Evolutionary conservation across 1,140 invertebrate species (phyloP).

Genomic region (Radopholus similis): DNA sequence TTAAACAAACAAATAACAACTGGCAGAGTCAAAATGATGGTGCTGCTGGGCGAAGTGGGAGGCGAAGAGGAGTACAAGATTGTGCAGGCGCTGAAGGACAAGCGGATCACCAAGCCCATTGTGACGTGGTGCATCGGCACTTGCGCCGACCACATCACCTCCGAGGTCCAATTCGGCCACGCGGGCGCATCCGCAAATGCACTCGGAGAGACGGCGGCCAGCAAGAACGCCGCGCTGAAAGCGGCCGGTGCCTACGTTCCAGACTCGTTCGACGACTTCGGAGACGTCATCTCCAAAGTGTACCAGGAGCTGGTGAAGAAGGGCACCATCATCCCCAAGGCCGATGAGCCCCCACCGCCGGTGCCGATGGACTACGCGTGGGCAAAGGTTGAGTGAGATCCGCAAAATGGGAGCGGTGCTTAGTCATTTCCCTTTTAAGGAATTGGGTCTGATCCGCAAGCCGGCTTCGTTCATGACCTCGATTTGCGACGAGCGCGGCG

Average conservation of each 20-base stretch:
- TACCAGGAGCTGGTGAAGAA: slow-evolving; percentile 77
- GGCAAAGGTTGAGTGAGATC: slow-evolving; percentile 73
- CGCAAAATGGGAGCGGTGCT: not conserved
- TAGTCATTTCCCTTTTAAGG: slow-evolving; percentile 64
- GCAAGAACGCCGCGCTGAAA: slow-evolving; percentile 82
- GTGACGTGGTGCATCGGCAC: slow-evolving; percentile 98
- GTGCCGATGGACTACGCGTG: slow-evolving; percentile 99
- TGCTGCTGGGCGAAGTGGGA: slow-evolving; percentile 92
- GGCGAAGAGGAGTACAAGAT: slow-evolving; percentile 99
- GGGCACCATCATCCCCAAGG: slow-evolving; percentile 77
- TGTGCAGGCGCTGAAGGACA: slow-evolving; percentile 77
- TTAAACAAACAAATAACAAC: slow-evolving; percentile 3
- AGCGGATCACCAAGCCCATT: slow-evolving; percentile 83
- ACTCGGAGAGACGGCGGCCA: slow-evolving; percentile 83
- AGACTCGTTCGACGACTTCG: slow-evolving; percentile 84
- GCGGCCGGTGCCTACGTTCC: slow-evolving; percentile 83
- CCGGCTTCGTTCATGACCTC: slow-evolving; percentile 98
- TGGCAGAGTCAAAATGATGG: slow-evolving; percentile 82
- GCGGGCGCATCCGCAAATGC: slow-evolving; percentile 95
- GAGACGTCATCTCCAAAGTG: slow-evolving; percentile 71
- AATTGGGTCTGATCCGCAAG: slow-evolving; percentile 93
- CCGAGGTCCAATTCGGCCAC: slow-evolving; percentile 84
- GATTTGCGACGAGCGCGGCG: slow-evolving; percentile 97
- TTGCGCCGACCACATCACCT: slow-evolving; percentile 64
- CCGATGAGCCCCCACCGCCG: slow-evolving; percentile 91